Evolutionary conservation across 2,113 vertebrate genomes (phyloP), one percentile per base, ranked within the genome.

Genomic region (Lepidothrix coronata): DNA sequence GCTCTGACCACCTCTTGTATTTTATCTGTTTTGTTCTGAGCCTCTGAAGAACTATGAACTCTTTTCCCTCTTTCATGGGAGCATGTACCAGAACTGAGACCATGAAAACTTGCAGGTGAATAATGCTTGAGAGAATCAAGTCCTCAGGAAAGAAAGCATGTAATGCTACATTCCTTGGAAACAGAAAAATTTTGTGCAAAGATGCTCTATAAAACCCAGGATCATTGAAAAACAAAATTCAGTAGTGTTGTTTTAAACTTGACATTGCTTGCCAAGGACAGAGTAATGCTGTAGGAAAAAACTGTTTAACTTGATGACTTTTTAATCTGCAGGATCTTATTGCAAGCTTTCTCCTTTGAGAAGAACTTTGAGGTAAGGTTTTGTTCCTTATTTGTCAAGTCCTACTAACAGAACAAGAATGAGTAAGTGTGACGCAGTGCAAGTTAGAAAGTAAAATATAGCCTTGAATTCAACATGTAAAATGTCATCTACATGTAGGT

Each of bases 351-450:
- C 98, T 97, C 95, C 97, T 97, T 94, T 98, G 96, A 98, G 97
- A 77, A 98, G 97, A 98, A 88, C 98, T 88, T 97, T 98, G 89
- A 98, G 98, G 99, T 99, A 97, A 98, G 97, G 91, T 93, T 91
- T 55, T 88, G 48, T 76, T 63, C 74, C n/a, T 94, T 83, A 33
- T 80, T 95, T 87, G 17, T 82, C 24, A 71, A 76, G 35, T 77
- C 15, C 70, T 65, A 87, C 75, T 37, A 51, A 41, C 20, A 77
- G 89, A 62, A 54, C 14, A 88, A 48, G 33, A 93, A 61, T 15
- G 12, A 88, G 2, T 39, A 78, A 75, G 52, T n/a, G 8, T 74
- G 67, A 66, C 2, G 2, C 27, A 61, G 48, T 66, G 18, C 18
- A 81, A 85, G 35, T 57, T 94, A 68, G 37, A 72, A 87, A 66